Evolutionary conservation across 1,140 invertebrate genomes (phyloP), one percentile per base, ranked within the genome.

Genomic region (Prorops nasuta): DNA sequence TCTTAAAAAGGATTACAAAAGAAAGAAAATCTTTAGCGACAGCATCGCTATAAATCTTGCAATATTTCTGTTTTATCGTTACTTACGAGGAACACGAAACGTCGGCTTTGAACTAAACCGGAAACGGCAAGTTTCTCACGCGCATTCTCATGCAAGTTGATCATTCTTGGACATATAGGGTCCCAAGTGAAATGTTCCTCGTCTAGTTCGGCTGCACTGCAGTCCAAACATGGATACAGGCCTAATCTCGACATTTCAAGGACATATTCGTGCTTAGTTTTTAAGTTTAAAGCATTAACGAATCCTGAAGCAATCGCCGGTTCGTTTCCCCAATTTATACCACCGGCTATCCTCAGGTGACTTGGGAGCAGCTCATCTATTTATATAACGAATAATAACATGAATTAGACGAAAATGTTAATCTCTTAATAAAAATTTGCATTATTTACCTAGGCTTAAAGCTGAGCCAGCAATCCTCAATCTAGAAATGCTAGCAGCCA

Each of bases 381-480:
- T n/a, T 16, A n/a, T 6, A 28, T 28, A 28, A 28, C 10, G n/a
- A 28, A 28, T 28, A 28, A 28, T 28, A 28, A 28, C 4, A 28
- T 28, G 24, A 28, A 10, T 10, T n/a, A 10, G 10, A 28, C 10
- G 24, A 6, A 28, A 28, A 28, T 28, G 24, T 7, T 2, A 10
- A 10, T 36, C 15, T 7, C 34, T 7, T 16, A 31, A n/a, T 10
- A 31, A n/a, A n/a, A 31, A 36, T 36, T 7, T 16, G 18, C 17
- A 39, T 19, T 52, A 39, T 39, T 56, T 58, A 76, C 74, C 70
- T 10, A 76, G 49, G 31, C 39, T 69, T 0, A 74, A 58, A 12
- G 88, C 88, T 24, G 81, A 84, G 49, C 85, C 84, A 44, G 83
- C 79, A 3, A 91, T 90, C 2, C 88, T 74, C 46, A 87, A 78